Evolutionary conservation across 2,113 vertebrate species (phyloP).

Genomic region (Condylura cristata): DNA sequence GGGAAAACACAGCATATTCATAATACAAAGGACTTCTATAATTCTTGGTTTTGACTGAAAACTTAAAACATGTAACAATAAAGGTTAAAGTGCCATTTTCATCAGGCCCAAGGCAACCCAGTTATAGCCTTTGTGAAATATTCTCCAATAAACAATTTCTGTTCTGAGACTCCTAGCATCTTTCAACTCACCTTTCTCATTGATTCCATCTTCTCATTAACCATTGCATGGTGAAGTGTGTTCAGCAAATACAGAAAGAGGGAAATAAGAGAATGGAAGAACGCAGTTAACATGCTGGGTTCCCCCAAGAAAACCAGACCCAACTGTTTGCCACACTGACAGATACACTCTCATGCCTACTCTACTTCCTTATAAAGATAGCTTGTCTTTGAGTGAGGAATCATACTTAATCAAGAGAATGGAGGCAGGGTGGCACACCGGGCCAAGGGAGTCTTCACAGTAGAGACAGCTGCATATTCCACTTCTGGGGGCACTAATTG

Average conservation of each 20-base stretch:
- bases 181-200: background rate
- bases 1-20: background rate
- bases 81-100: background rate
- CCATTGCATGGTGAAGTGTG: background rate
- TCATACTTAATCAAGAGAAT: background rate
- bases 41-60: background rate
- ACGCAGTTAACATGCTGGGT: background rate
- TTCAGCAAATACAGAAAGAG: background rate
- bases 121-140: background rate
- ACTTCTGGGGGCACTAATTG: background rate
- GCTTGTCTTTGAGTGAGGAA: constrained; percentile 19
- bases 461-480: background rate
- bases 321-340: background rate
- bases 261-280: background rate
- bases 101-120: background rate
- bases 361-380: background rate
- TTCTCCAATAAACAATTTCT: background rate
- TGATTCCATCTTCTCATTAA: constrained; percentile 23
- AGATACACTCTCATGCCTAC: background rate
- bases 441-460: background rate
- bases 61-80: constrained; percentile 25
- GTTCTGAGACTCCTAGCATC: background rate
- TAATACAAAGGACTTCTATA: constrained; percentile 23
- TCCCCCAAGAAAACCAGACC: background rate
- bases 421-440: background rate